These are phyloP conservation scores for Lamprologus lemairii DNA, from an alignment of 2,113 vertebrate genomes.

Conservation along the genomic window DNA sequence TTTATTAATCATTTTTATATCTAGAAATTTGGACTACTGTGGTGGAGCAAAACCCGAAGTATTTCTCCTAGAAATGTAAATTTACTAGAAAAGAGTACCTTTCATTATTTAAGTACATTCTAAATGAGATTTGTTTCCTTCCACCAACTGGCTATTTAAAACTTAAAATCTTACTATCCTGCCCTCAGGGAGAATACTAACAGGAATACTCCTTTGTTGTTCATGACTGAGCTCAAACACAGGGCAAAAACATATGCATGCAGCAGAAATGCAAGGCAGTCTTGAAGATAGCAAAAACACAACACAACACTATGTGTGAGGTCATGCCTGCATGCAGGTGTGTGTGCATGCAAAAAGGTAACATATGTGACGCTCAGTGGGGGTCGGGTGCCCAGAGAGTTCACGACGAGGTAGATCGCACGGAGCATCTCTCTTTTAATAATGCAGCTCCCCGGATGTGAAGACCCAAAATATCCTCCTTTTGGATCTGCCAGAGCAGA, in stretches of 20 bases:
- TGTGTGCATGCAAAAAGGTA: neutral
- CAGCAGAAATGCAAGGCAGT: neutral
- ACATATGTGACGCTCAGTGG: neutral
- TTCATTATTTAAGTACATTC: neutral
- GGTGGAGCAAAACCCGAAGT: neutral
- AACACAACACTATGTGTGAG: neutral
- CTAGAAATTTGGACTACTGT: neutral
- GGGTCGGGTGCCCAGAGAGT: neutral
- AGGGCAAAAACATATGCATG: neutral
- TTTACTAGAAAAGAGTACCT: neutral
- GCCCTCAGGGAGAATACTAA: neutral
- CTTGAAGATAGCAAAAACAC: neutral
- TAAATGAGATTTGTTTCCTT: neutral
- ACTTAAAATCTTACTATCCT: neutral
- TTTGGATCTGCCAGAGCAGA: neutral
- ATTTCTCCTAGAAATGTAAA: neutral
- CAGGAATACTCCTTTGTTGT: neutral
- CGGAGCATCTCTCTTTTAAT: neutral
- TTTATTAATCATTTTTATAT: neutral
- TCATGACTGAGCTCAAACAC: neutral
- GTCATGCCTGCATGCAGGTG: neutral
- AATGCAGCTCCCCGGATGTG: neutral
- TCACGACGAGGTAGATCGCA: neutral
- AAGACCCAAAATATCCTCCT: neutral
- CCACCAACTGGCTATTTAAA: neutral